Percentiles rank a stretch among this genome's conserved stretches.
Evolutionary conservation across 2,888 invertebrate species (phyloP).

Genomic region (Apoderus coryli): DNA sequence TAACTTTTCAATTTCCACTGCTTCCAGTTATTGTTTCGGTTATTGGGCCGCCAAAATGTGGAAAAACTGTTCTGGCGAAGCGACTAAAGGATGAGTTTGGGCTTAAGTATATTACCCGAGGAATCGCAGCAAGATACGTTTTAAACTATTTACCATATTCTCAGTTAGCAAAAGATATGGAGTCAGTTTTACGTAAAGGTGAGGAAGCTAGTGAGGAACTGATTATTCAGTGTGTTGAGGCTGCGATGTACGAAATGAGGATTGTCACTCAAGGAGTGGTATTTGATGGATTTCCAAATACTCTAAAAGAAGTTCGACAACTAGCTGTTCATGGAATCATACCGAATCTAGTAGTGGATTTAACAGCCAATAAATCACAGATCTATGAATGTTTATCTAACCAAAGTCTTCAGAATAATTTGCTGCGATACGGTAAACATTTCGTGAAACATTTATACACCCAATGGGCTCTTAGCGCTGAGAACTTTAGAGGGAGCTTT

Average conservation of each 20-base stretch:
- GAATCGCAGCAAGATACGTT: constrained; percentile 37
- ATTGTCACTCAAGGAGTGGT: constrained; percentile 42
- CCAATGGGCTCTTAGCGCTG: constrained; percentile 31
- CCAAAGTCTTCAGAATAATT: constrained; percentile 24
- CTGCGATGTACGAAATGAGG: constrained; percentile 35
- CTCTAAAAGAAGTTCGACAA: constrained; percentile 35
- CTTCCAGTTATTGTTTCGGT: constrained; percentile 40
- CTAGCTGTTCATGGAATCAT: constrained; percentile 38
- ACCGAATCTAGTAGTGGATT: constrained; percentile 42
- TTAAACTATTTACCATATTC: constrained; percentile 38
- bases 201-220: constrained; percentile 33
- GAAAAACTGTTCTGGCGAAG: constrained; percentile 41
- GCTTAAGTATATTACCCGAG: constrained; percentile 39
- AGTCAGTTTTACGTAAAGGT: constrained; percentile 32
- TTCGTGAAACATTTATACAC: constrained; percentile 34
- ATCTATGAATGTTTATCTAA: constrained; percentile 31
- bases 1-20: constrained; percentile 32
- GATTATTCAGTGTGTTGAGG: constrained; percentile 39
- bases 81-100: constrained; percentile 40
- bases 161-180: constrained; percentile 34
- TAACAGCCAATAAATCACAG: constrained; percentile 31
- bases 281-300: constrained; percentile 46
- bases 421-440: constrained; percentile 20
- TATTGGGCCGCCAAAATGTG: constrained; percentile 48
- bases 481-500: constrained; percentile 36